Conservation (phyloP, 2,888 invertebrate genomes). For the Tinea trinotella region DNA sequence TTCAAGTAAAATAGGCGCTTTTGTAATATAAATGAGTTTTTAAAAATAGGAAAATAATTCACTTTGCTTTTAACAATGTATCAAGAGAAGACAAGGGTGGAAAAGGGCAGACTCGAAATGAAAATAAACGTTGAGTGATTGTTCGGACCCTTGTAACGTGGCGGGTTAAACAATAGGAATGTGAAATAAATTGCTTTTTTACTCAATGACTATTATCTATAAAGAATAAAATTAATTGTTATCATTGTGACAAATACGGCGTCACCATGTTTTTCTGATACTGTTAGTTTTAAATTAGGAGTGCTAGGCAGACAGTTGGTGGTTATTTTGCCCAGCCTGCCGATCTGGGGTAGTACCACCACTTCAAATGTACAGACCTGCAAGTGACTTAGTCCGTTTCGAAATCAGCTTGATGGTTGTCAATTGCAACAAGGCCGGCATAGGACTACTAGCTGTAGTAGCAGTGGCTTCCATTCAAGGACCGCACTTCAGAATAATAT, state of each 20-base stretch:
- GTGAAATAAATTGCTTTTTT: slow-evolving; percentile 18
- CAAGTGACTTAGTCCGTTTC: too few species aligned
- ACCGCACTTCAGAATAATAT: too few species aligned
- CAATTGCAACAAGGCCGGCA: too few species aligned
- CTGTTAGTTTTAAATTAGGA: too few species aligned
- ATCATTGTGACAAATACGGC: background rate
- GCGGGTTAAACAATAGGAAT: slow-evolving; percentile 17
- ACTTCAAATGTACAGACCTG: too few species aligned
- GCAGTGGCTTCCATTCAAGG: too few species aligned
- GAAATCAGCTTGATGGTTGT: too few species aligned
- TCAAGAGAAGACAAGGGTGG: slow-evolving; percentile 61
- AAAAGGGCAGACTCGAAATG: slow-evolving; percentile 53
- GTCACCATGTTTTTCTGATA: background rate
- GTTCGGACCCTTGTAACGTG: slow-evolving; percentile 36
- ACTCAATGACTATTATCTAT: slow-evolving; percentile 12
- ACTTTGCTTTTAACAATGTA: slow-evolving; percentile 59
- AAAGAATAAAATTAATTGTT: background rate
- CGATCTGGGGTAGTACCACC: too few species aligned
- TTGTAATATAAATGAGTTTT: slow-evolving; percentile 14
- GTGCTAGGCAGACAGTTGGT: too few species aligned
- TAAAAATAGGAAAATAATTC: slow-evolving; percentile 34
- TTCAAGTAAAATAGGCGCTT: slow-evolving; percentile 10
- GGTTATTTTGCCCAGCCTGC: too few species aligned
- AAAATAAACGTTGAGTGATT: slow-evolving; percentile 60
- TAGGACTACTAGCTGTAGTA: too few species aligned